phyloP scores from a whole-genome alignment of 1,140 invertebrate species.

The Hyles vespertilio region DNA sequence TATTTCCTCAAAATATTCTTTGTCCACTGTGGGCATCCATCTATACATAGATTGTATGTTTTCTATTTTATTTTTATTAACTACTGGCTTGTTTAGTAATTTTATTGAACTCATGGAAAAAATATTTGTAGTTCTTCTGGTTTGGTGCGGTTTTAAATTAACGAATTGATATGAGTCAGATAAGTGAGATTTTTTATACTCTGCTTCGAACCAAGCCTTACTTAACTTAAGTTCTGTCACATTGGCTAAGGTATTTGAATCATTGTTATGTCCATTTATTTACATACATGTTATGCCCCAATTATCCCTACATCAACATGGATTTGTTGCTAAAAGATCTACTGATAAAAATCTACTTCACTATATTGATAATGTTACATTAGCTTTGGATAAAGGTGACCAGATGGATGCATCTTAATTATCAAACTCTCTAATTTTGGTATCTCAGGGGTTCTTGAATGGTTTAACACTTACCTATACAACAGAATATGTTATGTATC shows the following conservation, averaged over 20 bases:
- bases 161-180: too few species aligned
- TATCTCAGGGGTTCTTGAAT: constrained; percentile 12
- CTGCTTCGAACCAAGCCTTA: too few species aligned
- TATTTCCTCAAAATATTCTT: too few species aligned
- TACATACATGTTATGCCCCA: constrained; percentile 6
- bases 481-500: neutral
- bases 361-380: constrained; percentile 3
- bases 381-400: constrained; percentile 11
- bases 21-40: too few species aligned
- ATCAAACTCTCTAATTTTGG: constrained; percentile 14
- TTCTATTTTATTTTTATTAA: too few species aligned
- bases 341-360: constrained; percentile 14
- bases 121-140: too few species aligned
- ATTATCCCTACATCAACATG: neutral
- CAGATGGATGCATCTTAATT: constrained; percentile 15
- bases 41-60: too few species aligned
- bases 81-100: too few species aligned
- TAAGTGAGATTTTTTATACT: too few species aligned
- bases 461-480: neutral
- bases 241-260: constrained; percentile 19
- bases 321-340: neutral
- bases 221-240: too few species aligned
- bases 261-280: constrained; percentile 13
- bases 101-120: too few species aligned
- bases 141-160: too few species aligned